Evolutionary conservation across 2,888 invertebrate species (phyloP), one percentile per base, ranked within the genome.

Genomic region (Tipula vernalis): DNA sequence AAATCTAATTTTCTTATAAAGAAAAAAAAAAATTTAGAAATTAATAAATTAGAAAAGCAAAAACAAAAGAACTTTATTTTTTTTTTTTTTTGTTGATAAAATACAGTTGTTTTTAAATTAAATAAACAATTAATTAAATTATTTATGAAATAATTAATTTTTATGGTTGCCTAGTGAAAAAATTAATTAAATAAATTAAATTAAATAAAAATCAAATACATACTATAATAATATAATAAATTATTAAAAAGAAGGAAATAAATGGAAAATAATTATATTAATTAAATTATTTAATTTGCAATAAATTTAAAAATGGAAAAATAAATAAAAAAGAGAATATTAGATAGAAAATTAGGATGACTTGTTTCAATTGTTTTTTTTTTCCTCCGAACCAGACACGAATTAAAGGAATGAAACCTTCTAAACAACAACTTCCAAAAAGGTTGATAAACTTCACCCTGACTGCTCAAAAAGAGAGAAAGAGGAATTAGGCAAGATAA

Each of bases 251-350:
- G 28, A 28, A 71, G 28, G 28, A 28, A 71, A 71, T 3, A 71
- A 71, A 71, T 71, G 18, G 28, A 71, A 12, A 71, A 71, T 71
- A 71, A 71, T 71, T 57, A 71, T 28, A 71, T 71, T 71, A 71
- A 71, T 71, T 71, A 71, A 71, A 71, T 71, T 71, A 71, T 71
- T 71, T 71, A 71, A 71, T 71, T 71, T 71, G 71, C 71, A 71
- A 71, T 71, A 71, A 71, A 71, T 71, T 71, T 71, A 28, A 71
- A n/a, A 71, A 28, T 71, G 71, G 71, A 57, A 71, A 71, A 71
- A 28, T 71, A 28, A 71, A 71, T 71, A 71, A 71, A 71, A 71
- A 71, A 28, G 71, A 71, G 28, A 71, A 71, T 71, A 71, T 71
- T 71, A 71, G 71, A 71, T 71, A 71, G 71, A 71, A 71, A 71